Percentiles rank a stretch among this genome's conserved stretches.
Evolutionary conservation across 2,888 invertebrate species (phyloP).

Genomic region (Pocota personata): DNA sequence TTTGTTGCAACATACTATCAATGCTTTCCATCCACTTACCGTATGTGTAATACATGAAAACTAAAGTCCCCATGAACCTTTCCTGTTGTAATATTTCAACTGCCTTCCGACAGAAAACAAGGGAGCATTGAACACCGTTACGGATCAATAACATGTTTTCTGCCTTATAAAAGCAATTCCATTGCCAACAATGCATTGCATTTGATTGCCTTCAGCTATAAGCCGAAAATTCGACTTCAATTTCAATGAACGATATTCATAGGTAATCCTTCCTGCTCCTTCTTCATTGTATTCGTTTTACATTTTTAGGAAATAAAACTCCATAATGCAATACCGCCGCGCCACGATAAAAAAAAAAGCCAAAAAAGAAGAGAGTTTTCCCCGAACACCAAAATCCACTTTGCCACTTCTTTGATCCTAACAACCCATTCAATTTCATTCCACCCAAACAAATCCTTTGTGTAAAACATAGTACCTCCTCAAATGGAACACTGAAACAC

Average conservation of each 20-base stretch:
- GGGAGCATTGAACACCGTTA: neutral
- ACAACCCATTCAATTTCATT: conserved; percentile 36
- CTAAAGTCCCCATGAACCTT: neutral
- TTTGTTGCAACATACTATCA: neutral
- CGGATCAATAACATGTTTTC: neutral
- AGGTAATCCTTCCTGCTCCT: neutral
- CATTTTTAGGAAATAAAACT: neutral
- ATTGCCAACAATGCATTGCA: conserved; percentile 35
- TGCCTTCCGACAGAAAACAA: neutral
- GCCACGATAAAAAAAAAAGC: neutral
- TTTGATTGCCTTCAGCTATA: conserved; percentile 10
- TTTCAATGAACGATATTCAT: conserved; percentile 23
- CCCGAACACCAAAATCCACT: conserved; percentile 54
- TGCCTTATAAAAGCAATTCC: neutral
- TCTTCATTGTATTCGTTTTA: conserved; percentile 10
- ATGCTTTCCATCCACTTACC: neutral
- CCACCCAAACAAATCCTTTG: conserved; percentile 16
- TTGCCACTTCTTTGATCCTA: conserved; percentile 43
- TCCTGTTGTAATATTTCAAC: neutral
- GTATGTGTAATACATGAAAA: neutral
- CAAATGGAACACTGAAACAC: conserved; percentile 8
- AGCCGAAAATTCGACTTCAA: conserved; percentile 28
- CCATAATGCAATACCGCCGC: neutral
- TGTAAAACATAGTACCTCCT: neutral
- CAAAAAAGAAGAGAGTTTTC: neutral